Conservation (phyloP, 2,888 invertebrate species). For the Mechanitis mazaeus region DNA sequence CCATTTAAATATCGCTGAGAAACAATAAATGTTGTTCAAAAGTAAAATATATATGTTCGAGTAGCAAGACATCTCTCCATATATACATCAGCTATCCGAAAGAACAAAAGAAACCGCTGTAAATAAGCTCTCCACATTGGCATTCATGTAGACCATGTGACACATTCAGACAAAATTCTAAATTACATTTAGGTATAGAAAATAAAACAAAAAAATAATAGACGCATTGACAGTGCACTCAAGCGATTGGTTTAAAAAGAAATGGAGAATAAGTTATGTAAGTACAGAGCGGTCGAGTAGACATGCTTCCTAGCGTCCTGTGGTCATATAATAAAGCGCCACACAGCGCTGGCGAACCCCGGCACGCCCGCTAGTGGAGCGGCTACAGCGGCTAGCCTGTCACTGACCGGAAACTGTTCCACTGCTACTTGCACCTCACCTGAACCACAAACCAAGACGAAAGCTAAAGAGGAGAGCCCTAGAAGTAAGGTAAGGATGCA, state of each 20-base stretch:
- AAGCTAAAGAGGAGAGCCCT: constrained; percentile 32
- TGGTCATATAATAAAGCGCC: constrained; percentile 18
- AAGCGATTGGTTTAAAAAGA: constrained; percentile 1
- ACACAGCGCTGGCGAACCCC: constrained; percentile 55
- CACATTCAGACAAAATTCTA: too few species aligned
- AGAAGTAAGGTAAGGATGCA: constrained; percentile 28
- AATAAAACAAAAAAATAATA: too few species aligned
- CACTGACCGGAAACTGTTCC: constrained; percentile 41
- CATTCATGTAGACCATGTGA: constrained; percentile 7
- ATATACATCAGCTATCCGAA: constrained; percentile 2
- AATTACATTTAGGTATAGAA: too few species aligned
- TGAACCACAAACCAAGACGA: constrained; percentile 35
- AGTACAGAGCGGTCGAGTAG: constrained; percentile 16
- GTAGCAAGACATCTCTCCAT: constrained; percentile 23
- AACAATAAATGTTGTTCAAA: too few species aligned
- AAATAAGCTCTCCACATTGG: constrained; percentile 46
- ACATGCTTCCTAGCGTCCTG: constrained; percentile 16
- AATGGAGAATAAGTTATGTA: constrained; percentile 13
- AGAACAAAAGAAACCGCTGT: constrained; percentile 43
- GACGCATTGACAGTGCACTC: neutral
- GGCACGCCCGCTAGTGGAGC: constrained; percentile 52
- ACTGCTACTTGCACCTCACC: constrained; percentile 34
- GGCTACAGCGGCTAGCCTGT: constrained; percentile 40
- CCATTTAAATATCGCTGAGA: neutral
- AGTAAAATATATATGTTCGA: too few species aligned